A percentile compares a stretch with the other conserved stretches of the same genome.
Conservation (phyloP, 1,140 invertebrate species). For the Cyphomyrmex costatus region DNA sequence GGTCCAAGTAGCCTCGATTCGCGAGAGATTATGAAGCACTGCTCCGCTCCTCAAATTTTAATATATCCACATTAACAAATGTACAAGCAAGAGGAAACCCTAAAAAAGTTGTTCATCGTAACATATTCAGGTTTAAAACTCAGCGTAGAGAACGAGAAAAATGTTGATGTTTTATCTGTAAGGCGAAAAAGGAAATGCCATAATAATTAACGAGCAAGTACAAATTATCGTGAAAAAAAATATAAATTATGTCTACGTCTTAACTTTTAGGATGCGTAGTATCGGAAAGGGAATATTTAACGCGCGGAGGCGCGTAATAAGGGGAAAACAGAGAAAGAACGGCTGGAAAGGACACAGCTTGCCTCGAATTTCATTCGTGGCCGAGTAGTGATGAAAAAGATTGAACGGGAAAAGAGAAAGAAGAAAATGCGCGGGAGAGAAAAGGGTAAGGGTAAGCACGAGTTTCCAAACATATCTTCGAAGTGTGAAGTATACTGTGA, state of each 20-base stretch:
- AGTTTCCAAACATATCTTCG: conserved; percentile 82
- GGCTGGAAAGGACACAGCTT: background rate
- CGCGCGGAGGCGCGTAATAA: conserved; percentile 49
- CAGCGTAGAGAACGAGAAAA: conserved; percentile 77
- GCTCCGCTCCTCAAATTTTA: conserved; percentile 71
- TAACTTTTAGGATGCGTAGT: conserved; percentile 80
- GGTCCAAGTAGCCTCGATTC: background rate
- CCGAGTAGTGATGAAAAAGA: background rate
- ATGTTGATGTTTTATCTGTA: conserved; percentile 81
- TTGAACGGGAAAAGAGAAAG: background rate
- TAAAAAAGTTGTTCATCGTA: conserved; percentile 82
- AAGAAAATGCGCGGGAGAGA: background rate
- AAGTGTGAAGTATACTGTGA: conserved; percentile 84
- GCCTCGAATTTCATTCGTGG: conserved; percentile 29
- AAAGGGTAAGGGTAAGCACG: conserved; percentile 9
- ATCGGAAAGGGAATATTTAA: conserved; percentile 74
- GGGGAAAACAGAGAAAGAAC: conserved; percentile 32
- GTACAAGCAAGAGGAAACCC: conserved; percentile 80
- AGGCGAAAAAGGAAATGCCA: conserved; percentile 82
- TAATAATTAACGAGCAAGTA: conserved; percentile 86
- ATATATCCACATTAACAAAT: conserved; percentile 74
- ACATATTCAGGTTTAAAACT: conserved; percentile 85
- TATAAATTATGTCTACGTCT: conserved; percentile 81
- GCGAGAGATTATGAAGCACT: conserved; percentile 62
- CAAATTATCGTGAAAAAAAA: conserved; percentile 84